A percentile compares a stretch with the other conserved stretches of the same genome.
phyloP scores from a whole-genome alignment of 2,113 vertebrate species.

The Orcinus orca region DNA sequence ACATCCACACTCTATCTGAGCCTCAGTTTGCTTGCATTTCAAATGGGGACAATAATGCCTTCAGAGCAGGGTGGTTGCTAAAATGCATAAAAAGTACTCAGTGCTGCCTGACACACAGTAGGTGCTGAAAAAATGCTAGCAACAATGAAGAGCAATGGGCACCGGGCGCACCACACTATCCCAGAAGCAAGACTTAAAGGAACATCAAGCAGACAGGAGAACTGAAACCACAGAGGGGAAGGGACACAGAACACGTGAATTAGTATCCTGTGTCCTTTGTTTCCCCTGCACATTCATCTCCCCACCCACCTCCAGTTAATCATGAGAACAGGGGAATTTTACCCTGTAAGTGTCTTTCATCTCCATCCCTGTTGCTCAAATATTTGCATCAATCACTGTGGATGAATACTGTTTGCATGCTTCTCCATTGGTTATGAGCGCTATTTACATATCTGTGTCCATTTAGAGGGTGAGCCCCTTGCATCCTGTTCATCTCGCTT shows the following conservation, averaged over 20 bases:
- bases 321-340: background rate
- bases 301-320: no score
- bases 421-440: fast-evolving
- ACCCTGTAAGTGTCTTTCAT: background rate
- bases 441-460: background rate
- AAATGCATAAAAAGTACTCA: background rate
- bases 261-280: background rate
- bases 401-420: background rate
- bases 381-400: background rate
- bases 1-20: background rate
- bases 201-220: background rate
- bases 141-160: background rate
- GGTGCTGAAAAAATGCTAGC: background rate
- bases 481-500: background rate
- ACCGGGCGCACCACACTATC: background rate
- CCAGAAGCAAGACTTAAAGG: background rate
- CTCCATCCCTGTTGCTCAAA: background rate
- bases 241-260: background rate
- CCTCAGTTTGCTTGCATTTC: background rate
- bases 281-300: background rate
- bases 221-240: background rate
- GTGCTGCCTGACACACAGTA: background rate
- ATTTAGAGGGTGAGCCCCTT: background rate
- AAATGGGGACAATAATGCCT: background rate
- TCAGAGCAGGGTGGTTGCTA: background rate